Evolutionary conservation across 2,113 vertebrate genomes (phyloP).

Genomic region (Nansenia antarctica): DNA sequence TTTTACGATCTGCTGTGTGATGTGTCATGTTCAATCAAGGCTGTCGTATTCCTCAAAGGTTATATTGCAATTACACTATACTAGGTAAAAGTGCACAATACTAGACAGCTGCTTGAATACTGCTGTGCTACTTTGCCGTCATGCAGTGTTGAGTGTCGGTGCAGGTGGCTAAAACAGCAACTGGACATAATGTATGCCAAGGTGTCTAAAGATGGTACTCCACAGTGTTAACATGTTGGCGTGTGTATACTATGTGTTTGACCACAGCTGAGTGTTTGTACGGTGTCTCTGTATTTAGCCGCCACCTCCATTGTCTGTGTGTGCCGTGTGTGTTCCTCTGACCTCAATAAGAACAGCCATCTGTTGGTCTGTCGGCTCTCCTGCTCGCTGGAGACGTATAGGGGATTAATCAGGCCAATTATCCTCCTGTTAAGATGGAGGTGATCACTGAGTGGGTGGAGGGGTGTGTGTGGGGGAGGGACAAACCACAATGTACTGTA

Average conservation of each 20-base stretch:
- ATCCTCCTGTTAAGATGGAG: slow-evolving; percentile 48
- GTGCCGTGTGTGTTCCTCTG: slow-evolving; percentile 16
- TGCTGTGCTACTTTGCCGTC: no score
- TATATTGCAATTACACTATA: no score
- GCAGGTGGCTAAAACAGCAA: neutral
- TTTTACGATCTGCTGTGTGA: no score
- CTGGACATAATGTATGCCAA: neutral
- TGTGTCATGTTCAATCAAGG: no score
- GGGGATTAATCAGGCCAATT: slow-evolving; percentile 61
- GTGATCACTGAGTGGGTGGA: slow-evolving; percentile 26
- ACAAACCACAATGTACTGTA: no score
- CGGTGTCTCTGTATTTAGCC: neutral
- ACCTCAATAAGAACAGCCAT: slow-evolving; percentile 55
- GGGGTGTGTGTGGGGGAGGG: slow-evolving; percentile 9
- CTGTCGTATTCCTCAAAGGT: no score
- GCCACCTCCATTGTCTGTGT: neutral
- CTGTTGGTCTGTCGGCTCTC: slow-evolving; percentile 38
- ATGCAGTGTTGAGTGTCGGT: no score
- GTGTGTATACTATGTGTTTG: neutral
- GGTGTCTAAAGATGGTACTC: neutral
- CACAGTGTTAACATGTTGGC: neutral
- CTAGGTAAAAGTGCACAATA: no score
- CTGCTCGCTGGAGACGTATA: neutral
- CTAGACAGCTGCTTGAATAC: no score
- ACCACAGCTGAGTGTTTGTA: neutral